Percentiles rank a stretch among this genome's conserved stretches.
phyloP scores from a whole-genome alignment of 2,113 vertebrate genomes.

The Prionailurus viverrinus region DNA sequence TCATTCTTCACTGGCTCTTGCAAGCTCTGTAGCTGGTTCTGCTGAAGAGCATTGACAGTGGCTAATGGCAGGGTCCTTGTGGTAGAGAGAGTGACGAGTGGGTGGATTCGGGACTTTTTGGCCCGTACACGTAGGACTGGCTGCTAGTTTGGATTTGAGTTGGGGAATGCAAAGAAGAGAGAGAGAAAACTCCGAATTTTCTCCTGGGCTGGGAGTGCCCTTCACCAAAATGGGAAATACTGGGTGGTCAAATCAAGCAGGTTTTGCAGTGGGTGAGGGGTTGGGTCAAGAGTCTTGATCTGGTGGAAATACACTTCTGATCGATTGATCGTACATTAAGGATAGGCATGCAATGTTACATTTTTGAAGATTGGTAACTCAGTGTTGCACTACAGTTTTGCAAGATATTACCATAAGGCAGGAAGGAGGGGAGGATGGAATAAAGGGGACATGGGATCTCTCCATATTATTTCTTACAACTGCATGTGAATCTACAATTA shows the following conservation, averaged over 20 bases:
- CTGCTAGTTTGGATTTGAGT: neutral
- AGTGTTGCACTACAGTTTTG: neutral
- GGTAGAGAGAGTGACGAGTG: neutral
- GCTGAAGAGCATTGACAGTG: neutral
- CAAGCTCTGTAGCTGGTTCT: neutral
- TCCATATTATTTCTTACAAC: constrained; percentile 1
- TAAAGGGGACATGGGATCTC: neutral
- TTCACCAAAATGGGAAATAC: neutral
- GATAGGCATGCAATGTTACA: neutral
- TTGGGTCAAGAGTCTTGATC: neutral
- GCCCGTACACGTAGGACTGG: neutral
- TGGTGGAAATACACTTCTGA: neutral
- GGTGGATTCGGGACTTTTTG: neutral
- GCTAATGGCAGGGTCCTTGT: neutral
- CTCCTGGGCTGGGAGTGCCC: neutral
- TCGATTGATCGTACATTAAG: neutral
- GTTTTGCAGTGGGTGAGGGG: neutral
- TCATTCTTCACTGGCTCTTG: neutral
- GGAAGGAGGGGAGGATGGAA: neutral
- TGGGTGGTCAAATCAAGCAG: too few relatives aligned
- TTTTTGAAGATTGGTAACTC: neutral
- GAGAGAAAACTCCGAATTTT: neutral
- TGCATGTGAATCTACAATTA: constrained; percentile 34
- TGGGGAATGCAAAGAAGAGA: neutral
- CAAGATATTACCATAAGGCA: neutral